A percentile compares a stretch with the other conserved stretches of the same genome.
These are phyloP conservation scores for Mustela nigripes DNA, from an alignment of 2,113 vertebrate species.

Conservation along the genomic window DNA sequence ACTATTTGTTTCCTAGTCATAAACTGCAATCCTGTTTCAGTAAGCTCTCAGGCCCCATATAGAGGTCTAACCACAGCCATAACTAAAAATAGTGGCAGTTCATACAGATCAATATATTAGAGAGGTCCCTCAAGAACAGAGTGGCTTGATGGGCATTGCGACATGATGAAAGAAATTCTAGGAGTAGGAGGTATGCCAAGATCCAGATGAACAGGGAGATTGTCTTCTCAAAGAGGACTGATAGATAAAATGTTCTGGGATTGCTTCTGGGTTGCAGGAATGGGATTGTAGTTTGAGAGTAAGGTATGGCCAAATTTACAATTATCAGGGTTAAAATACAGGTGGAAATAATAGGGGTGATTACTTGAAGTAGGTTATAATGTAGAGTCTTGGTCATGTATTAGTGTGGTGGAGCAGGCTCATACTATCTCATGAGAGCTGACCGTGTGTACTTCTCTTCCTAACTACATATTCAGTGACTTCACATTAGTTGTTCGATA, in stretches of 20 bases:
- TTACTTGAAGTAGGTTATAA: neutral
- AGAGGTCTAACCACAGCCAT: conserved; percentile 11
- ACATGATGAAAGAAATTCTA: neutral
- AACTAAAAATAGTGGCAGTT: conserved; percentile 13
- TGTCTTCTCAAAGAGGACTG: neutral
- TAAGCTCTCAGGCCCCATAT: neutral
- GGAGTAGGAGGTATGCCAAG: neutral
- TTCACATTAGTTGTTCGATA: conserved; percentile 33
- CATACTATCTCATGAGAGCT: neutral
- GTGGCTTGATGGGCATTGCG: neutral
- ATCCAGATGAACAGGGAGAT: neutral
- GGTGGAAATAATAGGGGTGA: neutral
- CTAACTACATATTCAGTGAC: conserved; percentile 13
- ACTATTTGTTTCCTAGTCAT: neutral
- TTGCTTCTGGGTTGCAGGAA: conserved; percentile 4
- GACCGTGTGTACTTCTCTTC: neutral
- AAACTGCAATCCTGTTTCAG: neutral
- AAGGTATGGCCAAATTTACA: neutral
- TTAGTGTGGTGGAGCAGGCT: neutral
- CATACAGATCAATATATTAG: conserved; percentile 6
- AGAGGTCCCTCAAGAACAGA: neutral
- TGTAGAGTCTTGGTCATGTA: neutral
- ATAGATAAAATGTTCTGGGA: conserved; percentile 3
- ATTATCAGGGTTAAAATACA: conserved; percentile 30
- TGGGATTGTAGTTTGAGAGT: conserved; percentile 21